Conservation (phyloP, 2,797 vertebrate species). For the Labroides dimidiatus region DNA sequence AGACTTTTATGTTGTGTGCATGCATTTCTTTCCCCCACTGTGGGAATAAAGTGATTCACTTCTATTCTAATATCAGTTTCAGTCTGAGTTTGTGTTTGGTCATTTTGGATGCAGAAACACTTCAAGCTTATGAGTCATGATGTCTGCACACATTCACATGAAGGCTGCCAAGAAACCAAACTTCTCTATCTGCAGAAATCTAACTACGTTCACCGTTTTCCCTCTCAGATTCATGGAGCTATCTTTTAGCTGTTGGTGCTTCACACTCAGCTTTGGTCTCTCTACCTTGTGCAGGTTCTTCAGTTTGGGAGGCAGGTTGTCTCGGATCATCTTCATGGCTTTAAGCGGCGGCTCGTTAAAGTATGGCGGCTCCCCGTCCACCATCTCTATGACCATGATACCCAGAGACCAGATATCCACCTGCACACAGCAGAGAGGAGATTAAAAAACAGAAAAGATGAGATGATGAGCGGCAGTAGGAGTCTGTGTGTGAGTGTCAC, state of each 20-base stretch:
- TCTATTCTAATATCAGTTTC: not conserved
- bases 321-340: slow-evolving; percentile 98
- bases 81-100: not conserved
- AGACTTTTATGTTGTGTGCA: too few relatives aligned
- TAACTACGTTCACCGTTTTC: not conserved
- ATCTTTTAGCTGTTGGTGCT: not conserved
- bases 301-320: slow-evolving; percentile 94
- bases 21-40: not conserved
- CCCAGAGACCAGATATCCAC: slow-evolving; percentile 98
- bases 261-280: not conserved
- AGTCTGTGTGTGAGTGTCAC: slow-evolving; percentile 54
- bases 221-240: not conserved
- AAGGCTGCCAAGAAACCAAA: too few relatives aligned
- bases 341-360: slow-evolving; percentile 97
- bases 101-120: not conserved
- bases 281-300: slow-evolving; percentile 95
- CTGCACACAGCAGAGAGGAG: slow-evolving; percentile 66
- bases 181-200: not conserved
- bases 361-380: slow-evolving; percentile 95
- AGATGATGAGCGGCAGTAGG: not conserved
- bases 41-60: not conserved
- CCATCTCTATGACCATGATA: slow-evolving; percentile 99
- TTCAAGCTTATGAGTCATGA: not conserved
- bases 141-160: not conserved
- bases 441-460: not conserved